Base-by-base conservation (phyloP, 2,888 invertebrate species). In the Cantharis lateralis region DNA sequence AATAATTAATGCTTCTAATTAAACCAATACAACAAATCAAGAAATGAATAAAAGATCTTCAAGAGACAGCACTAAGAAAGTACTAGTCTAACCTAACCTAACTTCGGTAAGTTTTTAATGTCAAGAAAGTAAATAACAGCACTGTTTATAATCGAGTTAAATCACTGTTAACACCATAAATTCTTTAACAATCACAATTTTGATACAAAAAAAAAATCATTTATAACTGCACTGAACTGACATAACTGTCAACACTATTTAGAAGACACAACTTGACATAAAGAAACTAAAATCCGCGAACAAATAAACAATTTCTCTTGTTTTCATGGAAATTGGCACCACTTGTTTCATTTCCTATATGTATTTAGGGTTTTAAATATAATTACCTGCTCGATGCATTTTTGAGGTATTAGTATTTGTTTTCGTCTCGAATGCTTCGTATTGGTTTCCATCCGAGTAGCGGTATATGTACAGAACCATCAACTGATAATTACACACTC, bases 221-320 rank as follows among this genome's bases (percentile, higher is more conserved):
- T 70, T 61, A 71, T 72, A 86, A 72, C 72, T 71, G 68, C 70
- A 75, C 75, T 78, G 75, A 82, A 81, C 82, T 87, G 86, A 87
- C 86, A 87, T 87, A 87, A 87, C 86, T 88, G 87, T 88, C 87
- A 88, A 87, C 84, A 86, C 85, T 85, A 85, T 86, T 85, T 81
- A 83, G 83, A 82, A 85, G 85, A 85, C 86, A 87, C 85, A 85
- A 87, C 85, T 85, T 86, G 84, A 85, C 84, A 83, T 84, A 81
- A 82, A 84, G 83, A 84, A 84, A 79, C 82, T 80, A 82, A 83
- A 82, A 83, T 84, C 82, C 71, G 79, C 77, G 70, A 78, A 69
- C 73, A 79, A 81, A 79, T 72, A 78, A 70, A 75, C 71, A 74
- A 80, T 71, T 80, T 69, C 20, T 62, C 63, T 69, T 63, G 64